Conservation (phyloP, 2,797 vertebrate genomes). For the Sus cebifrons region DNA sequence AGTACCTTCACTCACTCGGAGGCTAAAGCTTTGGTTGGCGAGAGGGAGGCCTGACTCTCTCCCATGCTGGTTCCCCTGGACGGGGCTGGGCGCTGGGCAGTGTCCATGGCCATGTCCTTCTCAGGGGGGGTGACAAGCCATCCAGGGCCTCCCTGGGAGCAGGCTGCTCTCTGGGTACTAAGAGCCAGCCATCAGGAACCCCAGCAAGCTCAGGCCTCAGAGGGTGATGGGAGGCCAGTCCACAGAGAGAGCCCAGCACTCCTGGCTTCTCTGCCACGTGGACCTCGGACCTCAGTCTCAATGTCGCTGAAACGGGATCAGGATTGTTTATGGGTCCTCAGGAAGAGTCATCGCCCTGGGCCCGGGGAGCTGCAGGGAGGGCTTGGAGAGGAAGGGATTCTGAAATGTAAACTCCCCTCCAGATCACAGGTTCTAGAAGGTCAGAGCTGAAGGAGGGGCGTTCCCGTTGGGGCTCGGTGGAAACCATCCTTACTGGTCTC, state of each 20-base stretch:
- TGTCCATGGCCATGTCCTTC: background rate
- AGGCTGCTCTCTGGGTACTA: background rate
- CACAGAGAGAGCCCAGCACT: background rate
- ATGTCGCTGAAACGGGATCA: background rate
- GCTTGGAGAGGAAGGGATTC: background rate
- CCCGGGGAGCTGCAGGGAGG: background rate
- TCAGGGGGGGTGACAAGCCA: background rate
- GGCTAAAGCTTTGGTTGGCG: background rate
- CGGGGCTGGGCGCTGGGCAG: background rate
- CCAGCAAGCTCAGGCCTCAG: too few relatives aligned
- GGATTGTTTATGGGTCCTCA: background rate
- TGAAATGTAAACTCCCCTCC: background rate
- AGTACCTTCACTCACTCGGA: background rate
- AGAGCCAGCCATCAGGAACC: background rate
- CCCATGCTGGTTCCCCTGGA: fast-evolving
- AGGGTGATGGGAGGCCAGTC: fast-evolving
- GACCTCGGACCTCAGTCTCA: background rate
- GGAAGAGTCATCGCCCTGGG: background rate
- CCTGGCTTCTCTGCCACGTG: background rate
- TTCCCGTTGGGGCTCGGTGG: too few relatives aligned
- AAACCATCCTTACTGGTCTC: too few relatives aligned
- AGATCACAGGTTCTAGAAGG: background rate
- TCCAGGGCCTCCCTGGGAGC: background rate
- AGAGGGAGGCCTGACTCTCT: background rate
- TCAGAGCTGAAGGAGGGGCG: background rate